phyloP scores from a whole-genome alignment of 1,140 invertebrate species.

The Polypedilum vanderplanki region DNA sequence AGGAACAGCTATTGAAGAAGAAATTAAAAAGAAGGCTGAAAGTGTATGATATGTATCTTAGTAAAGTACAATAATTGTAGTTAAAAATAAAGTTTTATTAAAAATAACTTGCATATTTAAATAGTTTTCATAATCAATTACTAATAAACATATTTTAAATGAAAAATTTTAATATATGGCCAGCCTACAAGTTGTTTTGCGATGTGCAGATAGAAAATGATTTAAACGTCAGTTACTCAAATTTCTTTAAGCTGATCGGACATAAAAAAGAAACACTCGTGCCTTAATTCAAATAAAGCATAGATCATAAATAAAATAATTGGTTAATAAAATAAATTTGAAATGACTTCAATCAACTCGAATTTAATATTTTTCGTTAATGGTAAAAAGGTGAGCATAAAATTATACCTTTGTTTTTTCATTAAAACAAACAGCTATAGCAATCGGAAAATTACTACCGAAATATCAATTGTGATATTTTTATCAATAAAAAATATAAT shows the following conservation, averaged over 20 bases:
- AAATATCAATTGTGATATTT: no score
- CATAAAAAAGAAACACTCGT: neutral
- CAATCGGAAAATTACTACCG: no score
- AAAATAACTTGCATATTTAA: neutral
- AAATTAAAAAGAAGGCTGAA: slow-evolving; percentile 33
- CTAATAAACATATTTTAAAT: neutral
- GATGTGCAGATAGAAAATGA: neutral
- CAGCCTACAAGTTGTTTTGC: neutral
- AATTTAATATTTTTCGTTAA: slow-evolving; percentile 48
- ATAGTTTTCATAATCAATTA: no score
- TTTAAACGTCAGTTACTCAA: slow-evolving; percentile 33
- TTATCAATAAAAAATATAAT: no score
- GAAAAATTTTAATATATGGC: no score
- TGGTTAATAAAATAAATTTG: neutral
- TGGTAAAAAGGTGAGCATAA: slow-evolving; percentile 46
- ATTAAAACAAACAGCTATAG: no score
- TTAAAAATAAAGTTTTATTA: neutral
- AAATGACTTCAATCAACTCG: slow-evolving; percentile 33
- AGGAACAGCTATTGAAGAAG: slow-evolving; percentile 40
- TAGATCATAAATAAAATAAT: slow-evolving; percentile 33
- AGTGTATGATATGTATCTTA: slow-evolving; percentile 24
- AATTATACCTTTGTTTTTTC: no score
- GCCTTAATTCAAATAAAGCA: neutral
- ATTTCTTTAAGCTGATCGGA: slow-evolving; percentile 25
- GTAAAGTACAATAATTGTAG: neutral